These are phyloP conservation scores for Limnephilus auricula DNA, from an alignment of 2,888 invertebrate genomes.

Conservation along the genomic window DNA sequence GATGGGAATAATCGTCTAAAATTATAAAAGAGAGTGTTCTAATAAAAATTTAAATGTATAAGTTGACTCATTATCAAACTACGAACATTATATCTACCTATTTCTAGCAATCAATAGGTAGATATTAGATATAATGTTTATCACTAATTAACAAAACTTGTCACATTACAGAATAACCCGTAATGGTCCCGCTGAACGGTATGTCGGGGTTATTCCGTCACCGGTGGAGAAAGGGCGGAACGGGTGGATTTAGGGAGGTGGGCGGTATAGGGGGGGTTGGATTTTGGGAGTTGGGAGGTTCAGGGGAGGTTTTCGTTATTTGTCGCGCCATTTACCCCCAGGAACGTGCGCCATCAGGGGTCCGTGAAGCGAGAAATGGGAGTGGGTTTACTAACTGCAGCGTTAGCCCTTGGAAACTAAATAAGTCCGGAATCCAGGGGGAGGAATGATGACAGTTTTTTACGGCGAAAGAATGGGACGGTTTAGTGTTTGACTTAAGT, in stretches of 20 bases:
- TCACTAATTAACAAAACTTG: not conserved
- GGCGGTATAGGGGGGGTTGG: not conserved
- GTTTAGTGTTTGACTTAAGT: not conserved
- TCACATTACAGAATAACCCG: not conserved
- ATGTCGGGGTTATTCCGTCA: not conserved
- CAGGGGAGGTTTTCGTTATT: constrained; percentile 60
- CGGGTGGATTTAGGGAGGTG: not conserved
- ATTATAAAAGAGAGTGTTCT: too few relatives aligned
- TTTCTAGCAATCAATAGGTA: not conserved
- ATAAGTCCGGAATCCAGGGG: constrained; percentile 5
- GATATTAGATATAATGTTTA: not conserved
- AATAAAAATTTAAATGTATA: too few relatives aligned
- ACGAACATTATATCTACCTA: too few relatives aligned
- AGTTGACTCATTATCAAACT: too few relatives aligned
- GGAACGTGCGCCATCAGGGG: constrained; percentile 66
- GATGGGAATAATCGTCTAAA: too few relatives aligned
- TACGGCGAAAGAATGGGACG: constrained; percentile 20
- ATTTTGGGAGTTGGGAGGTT: not conserved
- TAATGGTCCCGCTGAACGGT: not conserved
- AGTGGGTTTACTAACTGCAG: constrained; percentile 41
- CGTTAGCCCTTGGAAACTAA: constrained; percentile 38
- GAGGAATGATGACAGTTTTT: constrained; percentile 39
- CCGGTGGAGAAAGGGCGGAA: not conserved
- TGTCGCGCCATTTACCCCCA: constrained; percentile 66
- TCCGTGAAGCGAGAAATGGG: constrained; percentile 65